Conservation (phyloP, 2,888 invertebrate genomes). For the Drosophila paramelanica region DNA sequence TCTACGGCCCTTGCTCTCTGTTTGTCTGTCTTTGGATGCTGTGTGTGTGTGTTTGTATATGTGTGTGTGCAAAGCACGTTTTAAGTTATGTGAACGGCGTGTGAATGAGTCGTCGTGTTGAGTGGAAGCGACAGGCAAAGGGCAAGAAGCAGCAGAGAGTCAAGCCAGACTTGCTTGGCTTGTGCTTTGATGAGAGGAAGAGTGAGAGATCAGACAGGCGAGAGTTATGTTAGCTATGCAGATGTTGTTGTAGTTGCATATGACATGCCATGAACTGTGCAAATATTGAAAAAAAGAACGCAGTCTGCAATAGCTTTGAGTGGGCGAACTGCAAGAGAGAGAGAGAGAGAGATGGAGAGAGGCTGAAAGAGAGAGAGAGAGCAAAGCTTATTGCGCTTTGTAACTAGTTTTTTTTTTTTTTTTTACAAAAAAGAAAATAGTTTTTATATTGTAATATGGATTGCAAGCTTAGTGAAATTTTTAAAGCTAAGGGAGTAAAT, state of each 20-base stretch:
- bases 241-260: slow-evolving; percentile 33
- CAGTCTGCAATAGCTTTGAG: slow-evolving; percentile 23
- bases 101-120: slow-evolving; percentile 62
- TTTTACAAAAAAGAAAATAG: slow-evolving; percentile 5
- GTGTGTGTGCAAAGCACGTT: slow-evolving; percentile 70
- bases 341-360: slow-evolving; percentile 9
- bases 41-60: slow-evolving; percentile 16
- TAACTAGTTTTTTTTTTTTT: neutral
- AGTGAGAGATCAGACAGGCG: slow-evolving; percentile 32
- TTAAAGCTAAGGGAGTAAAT: neutral
- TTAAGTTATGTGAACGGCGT: slow-evolving; percentile 75
- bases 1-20: slow-evolving; percentile 46
- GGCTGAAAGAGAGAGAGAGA: slow-evolving; percentile 2
- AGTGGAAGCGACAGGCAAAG: slow-evolving; percentile 3
- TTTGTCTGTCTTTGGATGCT: slow-evolving; percentile 30
- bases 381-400: neutral
- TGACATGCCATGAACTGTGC: slow-evolving; percentile 44
- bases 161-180: slow-evolving; percentile 32
- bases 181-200: slow-evolving; percentile 10
- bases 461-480: slow-evolving; percentile 2
- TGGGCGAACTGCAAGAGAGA: slow-evolving; percentile 18
- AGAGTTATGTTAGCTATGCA: slow-evolving; percentile 31
- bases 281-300: slow-evolving; percentile 31
- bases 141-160: slow-evolving; percentile 12
- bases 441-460: slow-evolving; percentile 4